phyloP scores from a whole-genome alignment of 2,113 vertebrate species.

The Salvator merianae region DNA sequence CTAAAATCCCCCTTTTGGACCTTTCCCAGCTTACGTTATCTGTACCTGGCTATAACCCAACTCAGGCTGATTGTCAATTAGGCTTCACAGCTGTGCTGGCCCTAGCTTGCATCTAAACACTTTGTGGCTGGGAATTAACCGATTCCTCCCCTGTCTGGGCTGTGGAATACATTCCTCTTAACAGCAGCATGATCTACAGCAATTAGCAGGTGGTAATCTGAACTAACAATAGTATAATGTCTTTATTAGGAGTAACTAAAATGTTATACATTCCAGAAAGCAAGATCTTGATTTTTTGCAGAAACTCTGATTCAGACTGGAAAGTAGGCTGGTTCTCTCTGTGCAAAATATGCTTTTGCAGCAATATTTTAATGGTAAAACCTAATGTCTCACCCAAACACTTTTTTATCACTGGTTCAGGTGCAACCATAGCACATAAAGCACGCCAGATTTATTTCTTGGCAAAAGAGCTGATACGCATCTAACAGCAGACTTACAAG shows the following conservation, averaged over 20 bases:
- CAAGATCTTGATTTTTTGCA: neutral
- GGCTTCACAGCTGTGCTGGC: conserved; percentile 4
- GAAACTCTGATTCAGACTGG: neutral
- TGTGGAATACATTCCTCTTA: neutral
- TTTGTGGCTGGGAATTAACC: conserved; percentile 19
- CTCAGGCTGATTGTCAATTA: conserved; percentile 20
- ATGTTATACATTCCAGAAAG: neutral
- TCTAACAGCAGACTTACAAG: neutral
- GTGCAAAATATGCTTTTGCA: neutral
- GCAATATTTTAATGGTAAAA: neutral
- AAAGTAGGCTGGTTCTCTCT: neutral
- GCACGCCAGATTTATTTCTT: neutral
- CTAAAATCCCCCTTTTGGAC: conserved; percentile 2
- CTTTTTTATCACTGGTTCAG: neutral
- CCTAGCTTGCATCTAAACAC: neutral
- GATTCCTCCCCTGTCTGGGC: neutral
- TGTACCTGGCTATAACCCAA: conserved; percentile 5
- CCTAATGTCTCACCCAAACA: neutral
- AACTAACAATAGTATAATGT: neutral
- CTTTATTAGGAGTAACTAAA: neutral
- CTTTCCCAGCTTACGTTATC: conserved; percentile 14
- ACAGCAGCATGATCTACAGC: neutral
- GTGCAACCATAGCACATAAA: neutral
- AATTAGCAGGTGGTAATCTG: neutral
- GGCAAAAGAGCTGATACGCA: neutral